Base-by-base conservation (phyloP, 2,888 invertebrate species). In the Acanthococcus lagerstroemiae region DNA sequence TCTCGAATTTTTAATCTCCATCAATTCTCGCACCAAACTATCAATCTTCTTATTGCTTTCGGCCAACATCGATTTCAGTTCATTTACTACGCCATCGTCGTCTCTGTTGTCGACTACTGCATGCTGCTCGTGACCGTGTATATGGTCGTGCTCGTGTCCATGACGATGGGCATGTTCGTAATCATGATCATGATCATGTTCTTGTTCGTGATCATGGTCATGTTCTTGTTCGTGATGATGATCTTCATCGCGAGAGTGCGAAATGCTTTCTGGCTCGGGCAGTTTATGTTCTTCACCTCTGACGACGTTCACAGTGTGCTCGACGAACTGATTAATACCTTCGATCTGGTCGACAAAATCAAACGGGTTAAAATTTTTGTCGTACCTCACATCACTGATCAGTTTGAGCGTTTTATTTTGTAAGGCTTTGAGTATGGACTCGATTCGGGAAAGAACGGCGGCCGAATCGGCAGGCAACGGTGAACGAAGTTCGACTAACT, bases 301-400 rank as follows among this genome's bases (percentile, higher is more conserved):
- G n/a, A 54, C 27, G 7, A 63, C 44, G 4, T 24, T 25, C 15
- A 37, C 24, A 4, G 54, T 22, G 9, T 30, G 19, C 44, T 63
- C 63, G 17, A 63, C 54, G 9, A 21, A 15, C 4, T 54, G 37
- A 54, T 63, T 63, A 21, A 63, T 30, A 26, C 44, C 63, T 37
- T 63, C 54, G 22, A 63, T 63, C 37, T 63, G 63, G 26, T 50
- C 63, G 44, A 63, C 52, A 44, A 63, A 63, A 6, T 63, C 63
- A 21, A 37, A 37, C 21, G 63, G 63, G 24, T 63, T 52, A 17
- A 63, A 21, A 3, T 17, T 24, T 4, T 52, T 52, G 12, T 52
- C 37, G 54, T 63, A 63, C n/a, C 54, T 37, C 54, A 63, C 7
- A 44, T 63, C 63, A 12, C 54, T 24, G 21, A 63, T 63, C 25